phyloP scores from a whole-genome alignment of 2,888 invertebrate genomes.

The Calameuta pallipes region DNA sequence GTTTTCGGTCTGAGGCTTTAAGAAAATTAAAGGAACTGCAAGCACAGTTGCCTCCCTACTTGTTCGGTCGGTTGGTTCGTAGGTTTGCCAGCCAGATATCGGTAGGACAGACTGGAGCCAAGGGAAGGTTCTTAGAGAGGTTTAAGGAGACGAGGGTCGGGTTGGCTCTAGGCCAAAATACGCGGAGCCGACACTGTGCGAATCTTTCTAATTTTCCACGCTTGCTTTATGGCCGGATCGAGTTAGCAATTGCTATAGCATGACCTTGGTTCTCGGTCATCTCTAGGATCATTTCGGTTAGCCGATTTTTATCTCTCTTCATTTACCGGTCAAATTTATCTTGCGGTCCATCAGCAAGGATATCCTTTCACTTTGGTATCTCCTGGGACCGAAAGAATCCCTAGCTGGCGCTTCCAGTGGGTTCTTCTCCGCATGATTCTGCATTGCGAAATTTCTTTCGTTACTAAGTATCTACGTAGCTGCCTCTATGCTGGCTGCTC shows the following conservation, averaged over 20 bases:
- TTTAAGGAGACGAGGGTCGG: constrained; percentile 16
- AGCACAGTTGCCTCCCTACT: neutral
- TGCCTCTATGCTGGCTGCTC: constrained; percentile 20
- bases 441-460: constrained; percentile 41
- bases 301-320: constrained; percentile 15
- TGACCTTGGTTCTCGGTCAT: neutral
- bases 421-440: constrained; percentile 18
- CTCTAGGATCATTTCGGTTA: constrained; percentile 10
- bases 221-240: constrained; percentile 4
- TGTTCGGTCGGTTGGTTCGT: neutral
- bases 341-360: neutral
- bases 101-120: constrained; percentile 6
- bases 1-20: neutral
- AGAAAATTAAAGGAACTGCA: neutral
- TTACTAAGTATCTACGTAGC: constrained; percentile 32
- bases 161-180: constrained; percentile 42
- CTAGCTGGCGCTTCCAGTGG: neutral
- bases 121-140: neutral
- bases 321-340: constrained; percentile 14
- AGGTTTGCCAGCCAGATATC: neutral
- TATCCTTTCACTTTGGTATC: neutral
- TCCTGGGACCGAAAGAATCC: neutral
- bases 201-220: constrained; percentile 44
- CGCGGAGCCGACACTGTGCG: constrained; percentile 30
- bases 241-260: neutral